These are phyloP conservation scores for Neelides sp. DNA, from an alignment of 1,140 invertebrate genomes.

Conservation along the genomic window DNA sequence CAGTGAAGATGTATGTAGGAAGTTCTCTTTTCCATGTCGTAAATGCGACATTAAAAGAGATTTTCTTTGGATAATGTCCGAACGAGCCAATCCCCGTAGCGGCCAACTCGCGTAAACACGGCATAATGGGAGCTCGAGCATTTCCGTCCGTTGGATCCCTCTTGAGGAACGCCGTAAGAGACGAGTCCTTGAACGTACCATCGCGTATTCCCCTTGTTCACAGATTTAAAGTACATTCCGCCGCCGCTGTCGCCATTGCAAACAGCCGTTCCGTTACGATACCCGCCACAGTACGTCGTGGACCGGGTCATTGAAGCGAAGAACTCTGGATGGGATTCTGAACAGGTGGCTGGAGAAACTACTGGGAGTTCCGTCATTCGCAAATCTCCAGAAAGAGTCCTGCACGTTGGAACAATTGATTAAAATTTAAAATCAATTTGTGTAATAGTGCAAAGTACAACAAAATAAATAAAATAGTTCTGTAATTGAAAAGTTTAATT, in stretches of 20 bases:
- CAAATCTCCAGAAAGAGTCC: conserved; percentile 11
- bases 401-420: too few species aligned
- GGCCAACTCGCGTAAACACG: conserved; percentile 27
- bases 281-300: conserved; percentile 29
- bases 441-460: too few species aligned
- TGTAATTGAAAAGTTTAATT: too few species aligned
- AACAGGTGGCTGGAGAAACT: conserved; percentile 21
- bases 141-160: conserved; percentile 19
- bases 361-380: conserved; percentile 27
- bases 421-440: too few species aligned
- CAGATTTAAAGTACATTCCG: conserved; percentile 24
- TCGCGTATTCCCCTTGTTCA: conserved; percentile 11
- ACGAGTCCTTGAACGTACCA: conserved; percentile 30
- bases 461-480: too few species aligned
- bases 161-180: conserved; percentile 25
- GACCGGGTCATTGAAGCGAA: conserved; percentile 28
- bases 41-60: conserved; percentile 24
- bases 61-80: conserved; percentile 25
- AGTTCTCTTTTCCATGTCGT: too few species aligned
- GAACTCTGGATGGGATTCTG: conserved; percentile 26
- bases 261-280: conserved; percentile 22
- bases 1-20: too few species aligned
- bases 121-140: conserved; percentile 27
- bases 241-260: conserved; percentile 24
- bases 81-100: conserved; percentile 29